Evolutionary conservation across 2,113 vertebrate species (phyloP).

Genomic region (Pongo pygmaeus): DNA sequence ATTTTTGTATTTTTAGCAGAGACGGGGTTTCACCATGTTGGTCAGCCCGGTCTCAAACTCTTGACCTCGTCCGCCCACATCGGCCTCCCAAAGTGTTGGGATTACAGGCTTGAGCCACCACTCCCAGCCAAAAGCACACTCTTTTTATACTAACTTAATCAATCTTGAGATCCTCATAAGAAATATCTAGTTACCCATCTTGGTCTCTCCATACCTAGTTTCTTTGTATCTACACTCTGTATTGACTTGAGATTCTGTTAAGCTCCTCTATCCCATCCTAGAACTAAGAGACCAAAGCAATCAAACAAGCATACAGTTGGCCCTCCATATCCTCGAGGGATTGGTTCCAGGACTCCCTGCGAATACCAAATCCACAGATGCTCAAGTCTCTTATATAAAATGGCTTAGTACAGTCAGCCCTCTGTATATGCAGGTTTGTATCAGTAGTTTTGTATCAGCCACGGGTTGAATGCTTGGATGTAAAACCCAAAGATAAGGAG

Average conservation of each 20-base stretch:
- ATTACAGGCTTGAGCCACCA: no score
- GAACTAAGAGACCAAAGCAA: not conserved
- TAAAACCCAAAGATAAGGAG: not conserved
- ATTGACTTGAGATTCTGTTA: not conserved
- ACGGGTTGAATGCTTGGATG: not conserved
- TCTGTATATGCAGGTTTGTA: not conserved
- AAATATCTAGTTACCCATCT: not conserved
- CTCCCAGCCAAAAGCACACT: not conserved
- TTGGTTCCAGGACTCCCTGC: not conserved
- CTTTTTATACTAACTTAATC: not conserved
- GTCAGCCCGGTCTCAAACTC: no score
- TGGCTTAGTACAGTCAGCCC: not conserved
- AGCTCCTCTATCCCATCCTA: not conserved
- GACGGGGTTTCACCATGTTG: no score
- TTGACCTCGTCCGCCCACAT: no score
- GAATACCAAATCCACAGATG: not conserved
- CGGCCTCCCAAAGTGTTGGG: no score
- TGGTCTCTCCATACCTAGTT: not conserved
- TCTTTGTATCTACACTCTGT: not conserved
- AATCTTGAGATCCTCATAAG: not conserved
- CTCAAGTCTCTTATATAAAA: not conserved
- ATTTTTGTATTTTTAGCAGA: no score
- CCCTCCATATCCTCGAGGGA: not conserved
- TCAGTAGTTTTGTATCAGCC: not conserved
- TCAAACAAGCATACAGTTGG: not conserved